Conservation (phyloP, 2,797 vertebrate species). For the Phaenicophaeus curvirostris region DNA sequence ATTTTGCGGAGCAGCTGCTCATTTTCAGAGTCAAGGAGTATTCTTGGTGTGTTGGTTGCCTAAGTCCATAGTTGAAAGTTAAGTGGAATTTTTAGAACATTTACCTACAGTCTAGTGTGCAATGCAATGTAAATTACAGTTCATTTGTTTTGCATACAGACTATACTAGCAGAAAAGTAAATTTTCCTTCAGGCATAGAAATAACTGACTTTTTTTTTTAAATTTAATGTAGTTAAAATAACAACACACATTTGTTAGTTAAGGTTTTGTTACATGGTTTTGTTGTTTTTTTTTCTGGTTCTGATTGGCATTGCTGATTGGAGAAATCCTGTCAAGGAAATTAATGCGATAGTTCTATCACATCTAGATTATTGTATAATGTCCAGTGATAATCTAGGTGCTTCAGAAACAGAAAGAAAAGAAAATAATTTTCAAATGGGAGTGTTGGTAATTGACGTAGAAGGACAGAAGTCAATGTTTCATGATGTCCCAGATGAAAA, state of each 20-base stretch:
- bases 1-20: background rate
- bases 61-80: background rate
- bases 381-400: background rate
- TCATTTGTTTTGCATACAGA: background rate
- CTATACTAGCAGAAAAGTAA: background rate
- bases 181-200: background rate
- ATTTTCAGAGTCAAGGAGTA: background rate
- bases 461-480: background rate
- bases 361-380: background rate
- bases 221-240: background rate
- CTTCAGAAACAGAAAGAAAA: background rate
- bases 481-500: background rate
- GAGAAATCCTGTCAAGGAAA: background rate
- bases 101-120: background rate
- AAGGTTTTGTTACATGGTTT: background rate
- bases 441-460: background rate
- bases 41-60: background rate
- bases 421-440: background rate
- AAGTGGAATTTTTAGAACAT: background rate
- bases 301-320: background rate
- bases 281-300: background rate
- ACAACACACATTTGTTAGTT: background rate
- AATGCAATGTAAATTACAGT: background rate
- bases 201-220: background rate
- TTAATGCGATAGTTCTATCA: background rate